Percentiles rank a stretch among this genome's conserved stretches.
Evolutionary conservation across 2,797 vertebrate species (phyloP).

Genomic region (Karalla daura): DNA sequence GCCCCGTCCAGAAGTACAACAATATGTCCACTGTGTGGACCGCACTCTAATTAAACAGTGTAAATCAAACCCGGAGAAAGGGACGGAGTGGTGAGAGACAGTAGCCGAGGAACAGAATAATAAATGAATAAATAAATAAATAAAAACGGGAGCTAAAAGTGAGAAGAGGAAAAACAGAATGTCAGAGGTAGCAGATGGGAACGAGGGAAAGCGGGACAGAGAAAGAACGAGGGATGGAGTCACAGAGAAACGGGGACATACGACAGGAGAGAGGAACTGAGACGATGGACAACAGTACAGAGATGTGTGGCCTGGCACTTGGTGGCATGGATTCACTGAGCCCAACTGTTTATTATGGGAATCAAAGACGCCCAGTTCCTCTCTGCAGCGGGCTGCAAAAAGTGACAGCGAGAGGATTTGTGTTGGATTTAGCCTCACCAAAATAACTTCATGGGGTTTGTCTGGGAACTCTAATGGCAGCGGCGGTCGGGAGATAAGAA

Average conservation of each 20-base stretch:
- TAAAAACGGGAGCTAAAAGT: conserved; percentile 21
- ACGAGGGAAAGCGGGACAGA: conserved; percentile 31
- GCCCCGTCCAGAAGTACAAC: conserved; percentile 63
- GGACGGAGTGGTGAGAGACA: conserved; percentile 36
- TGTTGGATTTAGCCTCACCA: neutral
- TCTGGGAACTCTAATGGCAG: neutral
- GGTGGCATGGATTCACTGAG: conserved; percentile 31
- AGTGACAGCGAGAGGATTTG: neutral
- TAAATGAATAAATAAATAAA: no score
- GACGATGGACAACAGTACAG: conserved; percentile 43
- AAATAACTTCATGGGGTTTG: neutral
- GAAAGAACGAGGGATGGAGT: conserved; percentile 28
- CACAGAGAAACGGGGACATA: conserved; percentile 42
- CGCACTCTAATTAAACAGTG: conserved; percentile 70
- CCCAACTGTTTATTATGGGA: conserved; percentile 40
- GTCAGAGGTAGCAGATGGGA: conserved; percentile 60
- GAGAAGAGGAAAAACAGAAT: conserved; percentile 30
- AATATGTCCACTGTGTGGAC: conserved; percentile 75
- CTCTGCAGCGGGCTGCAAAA: conserved; percentile 24
- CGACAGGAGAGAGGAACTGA: conserved; percentile 44
- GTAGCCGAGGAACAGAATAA: conserved; percentile 28
- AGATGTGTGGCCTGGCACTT: conserved; percentile 45
- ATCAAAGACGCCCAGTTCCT: conserved; percentile 32
- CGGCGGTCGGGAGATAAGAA: neutral
- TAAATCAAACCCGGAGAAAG: conserved; percentile 69